phyloP scores from a whole-genome alignment of 2,888 invertebrate species.

The Mythimna loreyi region DNA sequence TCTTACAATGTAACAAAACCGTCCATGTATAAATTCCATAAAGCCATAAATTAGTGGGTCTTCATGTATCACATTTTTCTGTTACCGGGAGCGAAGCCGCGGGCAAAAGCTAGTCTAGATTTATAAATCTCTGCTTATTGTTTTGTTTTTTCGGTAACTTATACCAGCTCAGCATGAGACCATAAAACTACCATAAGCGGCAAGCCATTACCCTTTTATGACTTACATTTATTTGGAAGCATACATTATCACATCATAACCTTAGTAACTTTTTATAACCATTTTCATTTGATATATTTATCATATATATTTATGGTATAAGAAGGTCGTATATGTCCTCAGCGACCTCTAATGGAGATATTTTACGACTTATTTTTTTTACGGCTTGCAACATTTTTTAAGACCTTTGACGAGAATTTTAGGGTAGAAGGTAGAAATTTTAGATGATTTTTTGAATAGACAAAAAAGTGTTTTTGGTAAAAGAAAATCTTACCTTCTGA shows the following conservation, averaged over 20 bases:
- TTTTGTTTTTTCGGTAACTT: too few relatives aligned
- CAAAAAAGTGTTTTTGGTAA: neutral
- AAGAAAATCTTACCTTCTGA: constrained; percentile 69
- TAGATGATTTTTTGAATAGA: too few relatives aligned
- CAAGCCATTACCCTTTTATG: constrained; percentile 9
- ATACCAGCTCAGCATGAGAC: too few relatives aligned
- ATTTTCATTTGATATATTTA: constrained; percentile 28
- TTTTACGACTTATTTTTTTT: constrained; percentile 20
- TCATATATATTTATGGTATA: constrained; percentile 3
- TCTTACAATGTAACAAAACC: too few relatives aligned
- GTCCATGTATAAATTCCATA: too few relatives aligned
- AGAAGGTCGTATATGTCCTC: constrained; percentile 11
- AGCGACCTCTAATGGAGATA: constrained; percentile 23
- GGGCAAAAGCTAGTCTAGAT: too few relatives aligned
- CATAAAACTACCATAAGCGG: neutral
- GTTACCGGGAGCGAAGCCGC: too few relatives aligned
- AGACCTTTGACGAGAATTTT: neutral
- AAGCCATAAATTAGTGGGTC: too few relatives aligned
- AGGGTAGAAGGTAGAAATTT: too few relatives aligned
- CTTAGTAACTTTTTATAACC: constrained; percentile 30
- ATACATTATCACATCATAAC: constrained; percentile 25
- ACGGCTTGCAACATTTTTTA: neutral
- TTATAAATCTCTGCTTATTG: too few relatives aligned
- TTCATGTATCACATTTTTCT: too few relatives aligned
- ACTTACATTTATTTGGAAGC: neutral